phyloP scores from a whole-genome alignment of 2,113 vertebrate genomes.

The Anarhynchus alexandrinus region DNA sequence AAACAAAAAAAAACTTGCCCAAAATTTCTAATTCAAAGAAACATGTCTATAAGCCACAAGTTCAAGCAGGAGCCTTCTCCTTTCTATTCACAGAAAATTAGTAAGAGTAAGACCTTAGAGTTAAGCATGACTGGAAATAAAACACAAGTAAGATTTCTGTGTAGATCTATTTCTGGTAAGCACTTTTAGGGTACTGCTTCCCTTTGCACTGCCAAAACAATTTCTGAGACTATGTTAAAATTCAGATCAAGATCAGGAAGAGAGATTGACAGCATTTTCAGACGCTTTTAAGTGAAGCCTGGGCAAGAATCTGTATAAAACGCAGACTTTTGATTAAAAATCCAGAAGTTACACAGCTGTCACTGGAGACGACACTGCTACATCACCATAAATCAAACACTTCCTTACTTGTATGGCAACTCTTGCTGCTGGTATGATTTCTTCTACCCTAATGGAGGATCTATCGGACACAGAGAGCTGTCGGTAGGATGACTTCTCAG shows the following conservation, averaged over 20 bases:
- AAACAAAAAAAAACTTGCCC: not conserved
- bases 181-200: not conserved
- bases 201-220: not conserved
- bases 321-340: not conserved
- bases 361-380: not conserved
- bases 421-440: slow-evolving; percentile 95
- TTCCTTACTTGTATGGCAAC: slow-evolving; percentile 92
- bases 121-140: not conserved
- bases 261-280: not conserved
- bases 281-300: not conserved
- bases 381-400: not conserved
- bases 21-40: not conserved
- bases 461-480: slow-evolving; percentile 96
- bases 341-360: not conserved
- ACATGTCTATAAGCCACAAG: not conserved
- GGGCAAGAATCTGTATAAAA: not conserved
- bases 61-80: not conserved
- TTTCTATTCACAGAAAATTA: not conserved
- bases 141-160: not conserved
- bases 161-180: not conserved
- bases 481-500: slow-evolving; percentile 93
- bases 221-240: not conserved
- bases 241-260: not conserved
- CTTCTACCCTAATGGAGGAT: slow-evolving; percentile 95
- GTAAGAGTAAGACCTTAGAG: not conserved